phyloP scores from a whole-genome alignment of 2,797 vertebrate genomes.

The Synaphobranchus kaupii region DNA sequence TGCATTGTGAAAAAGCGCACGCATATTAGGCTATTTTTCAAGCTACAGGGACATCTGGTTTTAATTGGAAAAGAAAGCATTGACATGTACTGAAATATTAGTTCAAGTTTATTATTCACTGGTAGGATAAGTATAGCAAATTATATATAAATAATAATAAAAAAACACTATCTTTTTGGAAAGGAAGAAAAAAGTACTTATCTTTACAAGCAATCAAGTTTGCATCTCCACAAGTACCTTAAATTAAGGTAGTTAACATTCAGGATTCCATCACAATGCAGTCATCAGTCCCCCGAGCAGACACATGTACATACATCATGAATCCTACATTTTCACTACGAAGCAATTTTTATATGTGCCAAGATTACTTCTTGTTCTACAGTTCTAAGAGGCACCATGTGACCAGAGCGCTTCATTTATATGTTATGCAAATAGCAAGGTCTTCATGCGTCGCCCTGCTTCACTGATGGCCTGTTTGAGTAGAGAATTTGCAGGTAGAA shows the following conservation, averaged over 20 bases:
- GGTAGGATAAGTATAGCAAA: too few relatives aligned
- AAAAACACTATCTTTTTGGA: too few relatives aligned
- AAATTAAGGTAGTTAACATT: background rate
- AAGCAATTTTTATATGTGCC: background rate
- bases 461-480: background rate
- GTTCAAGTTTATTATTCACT: too few relatives aligned
- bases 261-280: background rate
- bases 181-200: background rate
- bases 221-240: background rate
- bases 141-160: too few relatives aligned
- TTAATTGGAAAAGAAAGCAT: too few relatives aligned
- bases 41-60: too few relatives aligned
- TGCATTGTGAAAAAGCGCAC: too few relatives aligned
- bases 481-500: background rate
- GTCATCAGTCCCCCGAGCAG: background rate
- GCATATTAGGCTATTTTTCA: too few relatives aligned
- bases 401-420: background rate
- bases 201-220: background rate
- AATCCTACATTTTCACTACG: background rate
- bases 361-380: background rate
- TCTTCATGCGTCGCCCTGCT: background rate
- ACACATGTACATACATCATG: background rate
- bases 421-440: background rate
- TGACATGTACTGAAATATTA: too few relatives aligned
- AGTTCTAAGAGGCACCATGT: background rate